Evolutionary conservation across 2,888 invertebrate species (phyloP).

Genomic region (Conomelus anceps): DNA sequence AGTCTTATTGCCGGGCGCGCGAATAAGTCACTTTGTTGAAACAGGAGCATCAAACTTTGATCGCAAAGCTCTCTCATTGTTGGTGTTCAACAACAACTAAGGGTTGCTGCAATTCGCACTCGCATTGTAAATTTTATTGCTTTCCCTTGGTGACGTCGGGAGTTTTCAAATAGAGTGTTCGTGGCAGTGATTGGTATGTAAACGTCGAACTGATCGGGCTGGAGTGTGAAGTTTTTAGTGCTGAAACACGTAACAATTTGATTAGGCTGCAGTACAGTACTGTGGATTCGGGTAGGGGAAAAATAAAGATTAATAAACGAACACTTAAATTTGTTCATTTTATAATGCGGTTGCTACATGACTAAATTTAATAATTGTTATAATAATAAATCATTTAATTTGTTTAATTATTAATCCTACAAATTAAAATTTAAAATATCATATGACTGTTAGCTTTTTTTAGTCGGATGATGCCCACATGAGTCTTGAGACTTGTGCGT

Average conservation of each 20-base stretch:
- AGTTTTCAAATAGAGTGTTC: not conserved
- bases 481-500: too few species aligned
- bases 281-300: not conserved
- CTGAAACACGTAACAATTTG: not conserved
- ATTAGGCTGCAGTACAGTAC: not conserved
- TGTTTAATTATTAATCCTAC: too few species aligned
- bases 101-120: not conserved
- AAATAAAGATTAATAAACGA: too few species aligned
- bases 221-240: not conserved
- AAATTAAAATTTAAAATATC: too few species aligned
- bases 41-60: not conserved
- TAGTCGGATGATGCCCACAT: too few species aligned
- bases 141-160: not conserved
- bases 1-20: not conserved
- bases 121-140: not conserved
- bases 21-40: not conserved
- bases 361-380: too few species aligned
- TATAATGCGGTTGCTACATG: too few species aligned
- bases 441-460: too few species aligned
- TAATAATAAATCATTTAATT: too few species aligned
- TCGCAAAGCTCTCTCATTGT: not conserved
- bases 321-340: too few species aligned
- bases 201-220: not conserved
- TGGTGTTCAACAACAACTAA: not conserved
- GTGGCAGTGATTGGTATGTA: not conserved